Percentiles rank a stretch among this genome's conserved stretches.
Evolutionary conservation across 2,113 vertebrate species (phyloP).

Genomic region (Australoheros scitulus): DNA sequence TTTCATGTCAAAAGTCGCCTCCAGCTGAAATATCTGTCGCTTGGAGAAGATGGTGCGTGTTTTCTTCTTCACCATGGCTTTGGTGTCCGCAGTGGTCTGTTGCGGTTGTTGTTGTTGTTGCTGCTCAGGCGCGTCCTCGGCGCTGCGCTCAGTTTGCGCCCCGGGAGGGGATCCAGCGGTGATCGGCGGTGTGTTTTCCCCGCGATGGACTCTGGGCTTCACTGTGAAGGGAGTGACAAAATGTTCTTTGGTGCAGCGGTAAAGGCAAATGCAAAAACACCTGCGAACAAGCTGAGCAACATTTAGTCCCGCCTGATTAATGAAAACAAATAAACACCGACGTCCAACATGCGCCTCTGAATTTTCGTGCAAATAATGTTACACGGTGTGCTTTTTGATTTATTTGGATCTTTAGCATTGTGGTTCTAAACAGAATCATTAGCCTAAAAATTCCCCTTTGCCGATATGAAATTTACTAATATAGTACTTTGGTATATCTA

Average conservation of each 20-base stretch:
- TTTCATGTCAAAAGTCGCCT: constrained; percentile 87
- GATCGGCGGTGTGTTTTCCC: constrained; percentile 32
- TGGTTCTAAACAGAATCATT: neutral
- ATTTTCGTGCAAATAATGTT: neutral
- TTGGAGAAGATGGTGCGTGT: constrained; percentile 89
- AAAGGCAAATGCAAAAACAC: neutral
- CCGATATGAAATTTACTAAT: neutral
- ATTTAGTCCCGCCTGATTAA: neutral
- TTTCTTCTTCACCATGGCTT: constrained; percentile 81
- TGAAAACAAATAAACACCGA: neutral
- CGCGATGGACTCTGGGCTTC: constrained; percentile 17
- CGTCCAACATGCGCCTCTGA: neutral
- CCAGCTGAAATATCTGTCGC: constrained; percentile 87
- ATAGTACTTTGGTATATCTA: neutral
- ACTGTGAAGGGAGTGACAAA: constrained; percentile 66
- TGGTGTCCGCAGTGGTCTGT: constrained; percentile 29
- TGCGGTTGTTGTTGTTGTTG: neutral
- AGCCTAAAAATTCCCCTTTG: neutral
- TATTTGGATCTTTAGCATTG: neutral
- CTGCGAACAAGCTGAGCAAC: neutral
- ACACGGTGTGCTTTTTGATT: too few relatives aligned
- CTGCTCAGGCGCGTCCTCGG: constrained; percentile 47
- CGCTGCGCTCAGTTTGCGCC: constrained; percentile 50
- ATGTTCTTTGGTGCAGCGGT: constrained; percentile 29
- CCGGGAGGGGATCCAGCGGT: constrained; percentile 45